Evolutionary conservation across 2,888 invertebrate species (phyloP).

Genomic region (Chesias legatella): DNA sequence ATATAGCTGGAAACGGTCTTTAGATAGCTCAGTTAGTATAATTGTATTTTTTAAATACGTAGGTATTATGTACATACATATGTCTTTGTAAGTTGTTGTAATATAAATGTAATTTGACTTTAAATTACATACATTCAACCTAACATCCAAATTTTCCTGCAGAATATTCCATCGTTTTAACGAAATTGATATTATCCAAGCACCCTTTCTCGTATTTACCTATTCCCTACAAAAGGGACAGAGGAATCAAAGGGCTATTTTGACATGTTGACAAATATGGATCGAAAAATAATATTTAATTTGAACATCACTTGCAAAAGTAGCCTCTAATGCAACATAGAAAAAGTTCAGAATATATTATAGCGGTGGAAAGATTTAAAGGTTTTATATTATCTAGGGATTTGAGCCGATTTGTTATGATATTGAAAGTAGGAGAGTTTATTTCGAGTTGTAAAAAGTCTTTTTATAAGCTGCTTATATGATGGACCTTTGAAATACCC

Average conservation of each 20-base stretch:
- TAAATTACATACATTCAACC: too few relatives aligned
- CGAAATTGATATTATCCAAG: conserved; percentile 55
- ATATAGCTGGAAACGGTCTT: too few relatives aligned
- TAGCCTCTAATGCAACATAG: neutral
- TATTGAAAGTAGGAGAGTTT: conserved; percentile 50
- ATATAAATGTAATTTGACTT: too few relatives aligned
- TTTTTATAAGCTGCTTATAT: conserved; percentile 43
- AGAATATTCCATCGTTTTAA: conserved; percentile 40
- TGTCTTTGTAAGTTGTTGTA: too few relatives aligned
- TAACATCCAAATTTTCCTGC: neutral
- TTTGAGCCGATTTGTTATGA: conserved; percentile 64
- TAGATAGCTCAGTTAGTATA: too few relatives aligned
- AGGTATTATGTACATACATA: too few relatives aligned
- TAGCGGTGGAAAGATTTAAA: conserved; percentile 35
- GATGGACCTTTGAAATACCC: conserved; percentile 32
- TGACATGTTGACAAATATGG: conserved; percentile 74
- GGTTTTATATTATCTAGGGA: conserved; percentile 64
- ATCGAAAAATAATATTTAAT: conserved; percentile 57
- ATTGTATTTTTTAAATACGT: too few relatives aligned
- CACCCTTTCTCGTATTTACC: conserved; percentile 22
- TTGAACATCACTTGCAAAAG: conserved; percentile 11
- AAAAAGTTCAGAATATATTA: conserved; percentile 29
- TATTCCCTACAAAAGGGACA: conserved; percentile 41
- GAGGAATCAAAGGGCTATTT: conserved; percentile 75
- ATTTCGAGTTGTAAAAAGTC: conserved; percentile 36